Evolutionary conservation across 2,888 invertebrate genomes (phyloP).

Genomic region (Bellardia pandia): DNA sequence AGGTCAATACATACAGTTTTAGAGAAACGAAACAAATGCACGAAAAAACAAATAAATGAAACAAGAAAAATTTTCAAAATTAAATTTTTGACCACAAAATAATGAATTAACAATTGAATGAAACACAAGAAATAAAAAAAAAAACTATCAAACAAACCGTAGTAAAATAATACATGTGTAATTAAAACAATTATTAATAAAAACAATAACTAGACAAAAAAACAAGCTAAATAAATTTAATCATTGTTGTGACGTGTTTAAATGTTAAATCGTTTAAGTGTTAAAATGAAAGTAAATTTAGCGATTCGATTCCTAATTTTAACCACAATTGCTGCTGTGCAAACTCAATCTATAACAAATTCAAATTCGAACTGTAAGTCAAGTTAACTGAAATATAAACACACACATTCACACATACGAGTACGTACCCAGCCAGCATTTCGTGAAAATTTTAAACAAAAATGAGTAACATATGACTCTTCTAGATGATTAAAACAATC

Average conservation of each 20-base stretch:
- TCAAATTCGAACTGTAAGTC: slow-evolving; percentile 67
- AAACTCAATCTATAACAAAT: slow-evolving; percentile 54
- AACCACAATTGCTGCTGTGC: slow-evolving; percentile 36
- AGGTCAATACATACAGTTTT: slow-evolving; percentile 46
- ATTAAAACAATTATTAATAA: slow-evolving; percentile 47
- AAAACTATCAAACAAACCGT: not conserved
- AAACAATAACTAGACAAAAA: slow-evolving; percentile 21
- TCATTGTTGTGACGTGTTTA: slow-evolving; percentile 41
- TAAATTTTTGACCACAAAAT: slow-evolving; percentile 27
- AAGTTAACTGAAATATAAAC: not conserved
- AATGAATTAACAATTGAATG: slow-evolving; percentile 40
- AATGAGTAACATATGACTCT: too few species aligned
- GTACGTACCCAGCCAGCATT: too few species aligned
- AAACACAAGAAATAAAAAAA: slow-evolving; percentile 6
- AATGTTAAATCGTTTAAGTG: slow-evolving; percentile 35
- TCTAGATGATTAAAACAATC: too few species aligned
- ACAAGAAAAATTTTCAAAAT: slow-evolving; percentile 23
- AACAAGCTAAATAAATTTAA: slow-evolving; percentile 9
- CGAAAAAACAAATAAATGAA: not conserved
- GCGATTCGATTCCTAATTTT: slow-evolving; percentile 37
- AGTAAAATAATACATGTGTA: slow-evolving; percentile 28
- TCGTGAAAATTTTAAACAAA: too few species aligned
- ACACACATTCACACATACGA: not conserved
- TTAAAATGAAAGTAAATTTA: slow-evolving; percentile 61
- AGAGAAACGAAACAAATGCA: slow-evolving; percentile 6